A percentile compares a stretch with the other conserved stretches of the same genome.
phyloP scores from a whole-genome alignment of 1,140 invertebrate genomes.

The Frieseomelitta varia region DNA sequence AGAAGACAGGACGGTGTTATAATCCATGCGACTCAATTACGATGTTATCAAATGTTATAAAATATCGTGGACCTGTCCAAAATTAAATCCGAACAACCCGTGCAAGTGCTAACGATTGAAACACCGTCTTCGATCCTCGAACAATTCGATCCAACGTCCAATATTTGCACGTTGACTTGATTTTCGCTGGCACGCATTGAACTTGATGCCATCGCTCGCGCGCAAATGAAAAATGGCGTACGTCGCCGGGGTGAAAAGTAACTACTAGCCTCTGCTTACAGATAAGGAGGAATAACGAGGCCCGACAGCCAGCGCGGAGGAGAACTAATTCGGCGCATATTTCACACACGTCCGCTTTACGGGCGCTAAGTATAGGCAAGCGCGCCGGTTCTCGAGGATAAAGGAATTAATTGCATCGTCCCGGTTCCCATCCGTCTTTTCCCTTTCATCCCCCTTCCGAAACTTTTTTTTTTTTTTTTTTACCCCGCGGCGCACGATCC shows the following conservation, averaged over 20 bases:
- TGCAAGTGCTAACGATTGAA: too few relatives aligned
- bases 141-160: too few relatives aligned
- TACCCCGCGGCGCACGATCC: not conserved
- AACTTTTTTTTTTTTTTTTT: too few relatives aligned
- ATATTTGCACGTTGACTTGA: too few relatives aligned
- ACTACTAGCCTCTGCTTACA: slow-evolving; percentile 55
- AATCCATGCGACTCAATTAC: not conserved
- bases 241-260: slow-evolving; percentile 59
- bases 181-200: too few relatives aligned
- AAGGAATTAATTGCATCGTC: slow-evolving; percentile 59
- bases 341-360: slow-evolving; percentile 60
- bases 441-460: not conserved
- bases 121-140: too few relatives aligned
- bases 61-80: slow-evolving; percentile 10
- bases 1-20: not conserved
- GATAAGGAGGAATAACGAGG: slow-evolving; percentile 73
- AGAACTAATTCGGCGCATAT: slow-evolving; percentile 70
- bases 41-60: slow-evolving; percentile 23
- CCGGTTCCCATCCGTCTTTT: slow-evolving; percentile 24
- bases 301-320: slow-evolving; percentile 62
- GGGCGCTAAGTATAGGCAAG: slow-evolving; percentile 49
- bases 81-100: too few relatives aligned
- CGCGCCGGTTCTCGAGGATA: slow-evolving; percentile 55
- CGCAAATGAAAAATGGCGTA: slow-evolving; percentile 65
- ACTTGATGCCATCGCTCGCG: not conserved